Evolutionary conservation across 2,797 vertebrate species (phyloP).

Genomic region (Gymnodraco acuticeps): DNA sequence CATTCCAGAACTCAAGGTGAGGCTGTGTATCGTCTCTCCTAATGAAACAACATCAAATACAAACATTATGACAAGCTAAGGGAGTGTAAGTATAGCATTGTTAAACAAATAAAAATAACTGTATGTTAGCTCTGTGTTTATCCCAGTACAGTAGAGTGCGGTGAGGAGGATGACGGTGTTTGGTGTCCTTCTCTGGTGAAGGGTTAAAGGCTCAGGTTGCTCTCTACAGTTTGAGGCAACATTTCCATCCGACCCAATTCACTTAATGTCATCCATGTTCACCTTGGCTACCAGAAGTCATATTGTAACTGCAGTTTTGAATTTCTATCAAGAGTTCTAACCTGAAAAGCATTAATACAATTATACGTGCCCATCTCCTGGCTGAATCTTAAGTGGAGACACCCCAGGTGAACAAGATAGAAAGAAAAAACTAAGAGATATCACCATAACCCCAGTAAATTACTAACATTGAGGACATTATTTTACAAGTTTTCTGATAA

Average conservation of each 20-base stretch:
- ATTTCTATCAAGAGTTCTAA: not conserved
- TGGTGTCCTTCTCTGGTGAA: slow-evolving; percentile 78
- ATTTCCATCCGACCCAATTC: slow-evolving; percentile 78
- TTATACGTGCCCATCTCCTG: not conserved
- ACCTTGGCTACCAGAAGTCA: not conserved
- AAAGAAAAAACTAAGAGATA: too few species aligned
- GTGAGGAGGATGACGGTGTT: slow-evolving; percentile 72
- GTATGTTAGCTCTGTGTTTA: slow-evolving; percentile 27
- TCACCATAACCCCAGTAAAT: too few species aligned
- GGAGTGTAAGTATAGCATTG: not conserved
- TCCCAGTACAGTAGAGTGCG: slow-evolving; percentile 57
- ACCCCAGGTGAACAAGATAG: too few species aligned
- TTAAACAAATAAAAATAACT: not conserved
- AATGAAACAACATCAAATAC: not conserved
- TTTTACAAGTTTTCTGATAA: too few species aligned
- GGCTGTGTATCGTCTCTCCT: not conserved
- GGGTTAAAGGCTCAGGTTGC: slow-evolving; percentile 76
- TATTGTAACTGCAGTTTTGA: slow-evolving; percentile 5
- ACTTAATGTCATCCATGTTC: slow-evolving; percentile 50
- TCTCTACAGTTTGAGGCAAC: slow-evolving; percentile 68
- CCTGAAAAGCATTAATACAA: not conserved
- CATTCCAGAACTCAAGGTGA: slow-evolving; percentile 94
- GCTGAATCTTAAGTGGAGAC: not conserved
- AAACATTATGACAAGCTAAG: not conserved
- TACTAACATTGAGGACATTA: too few species aligned